Conservation (phyloP, 2,113 vertebrate genomes). For the Rhinopomastus cyanomelas region DNA sequence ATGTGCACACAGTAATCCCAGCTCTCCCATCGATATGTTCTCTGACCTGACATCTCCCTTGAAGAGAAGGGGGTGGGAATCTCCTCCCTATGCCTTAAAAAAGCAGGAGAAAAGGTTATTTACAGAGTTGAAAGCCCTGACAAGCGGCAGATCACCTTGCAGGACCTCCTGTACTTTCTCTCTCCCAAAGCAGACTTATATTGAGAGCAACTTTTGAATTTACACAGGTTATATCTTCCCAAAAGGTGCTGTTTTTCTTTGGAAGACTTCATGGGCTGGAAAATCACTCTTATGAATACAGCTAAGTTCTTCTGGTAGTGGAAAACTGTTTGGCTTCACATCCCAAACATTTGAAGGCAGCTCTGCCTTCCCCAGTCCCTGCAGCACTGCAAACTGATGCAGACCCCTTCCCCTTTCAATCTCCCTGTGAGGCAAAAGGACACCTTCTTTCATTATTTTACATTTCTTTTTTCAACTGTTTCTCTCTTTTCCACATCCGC, state of each 20-base stretch:
- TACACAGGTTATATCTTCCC: background rate
- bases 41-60: background rate
- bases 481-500: background rate
- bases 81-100: background rate
- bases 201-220: constrained; percentile 10
- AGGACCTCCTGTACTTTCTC: background rate
- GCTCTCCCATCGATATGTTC: background rate
- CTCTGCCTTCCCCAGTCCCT: background rate
- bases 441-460: background rate
- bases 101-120: background rate
- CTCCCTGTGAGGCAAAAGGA: background rate
- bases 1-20: background rate
- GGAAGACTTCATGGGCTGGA: background rate
- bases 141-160: background rate
- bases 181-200: background rate
- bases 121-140: background rate
- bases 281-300: background rate
- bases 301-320: background rate
- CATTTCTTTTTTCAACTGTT: background rate
- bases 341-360: background rate
- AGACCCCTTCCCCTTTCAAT: background rate
- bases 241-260: background rate
- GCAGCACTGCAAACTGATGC: fast-evolving
- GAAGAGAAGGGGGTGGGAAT: background rate
- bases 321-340: background rate